Percentiles rank a stretch among this genome's conserved stretches.
phyloP scores from a whole-genome alignment of 2,888 invertebrate genomes.

The Nematopogon swammerdamellus region DNA sequence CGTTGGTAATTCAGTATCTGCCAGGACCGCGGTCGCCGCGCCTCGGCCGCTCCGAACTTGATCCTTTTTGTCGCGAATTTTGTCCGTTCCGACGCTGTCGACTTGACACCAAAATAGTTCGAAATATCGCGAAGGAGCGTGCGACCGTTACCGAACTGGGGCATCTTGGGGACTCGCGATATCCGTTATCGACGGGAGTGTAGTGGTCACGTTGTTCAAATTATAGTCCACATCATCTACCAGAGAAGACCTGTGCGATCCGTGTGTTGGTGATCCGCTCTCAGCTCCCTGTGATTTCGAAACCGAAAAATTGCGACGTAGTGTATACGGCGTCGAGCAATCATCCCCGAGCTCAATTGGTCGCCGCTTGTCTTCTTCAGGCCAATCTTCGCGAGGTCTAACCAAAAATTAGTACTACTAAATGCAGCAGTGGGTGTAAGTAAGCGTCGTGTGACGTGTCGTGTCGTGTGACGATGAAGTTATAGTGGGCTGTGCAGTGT shows the following conservation, averaged over 20 bases:
- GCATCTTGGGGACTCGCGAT: no score
- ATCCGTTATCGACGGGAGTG: not conserved
- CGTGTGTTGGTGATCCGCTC: no score
- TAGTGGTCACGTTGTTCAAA: not conserved
- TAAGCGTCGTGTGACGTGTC: slow-evolving; percentile 22
- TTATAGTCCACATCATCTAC: not conserved
- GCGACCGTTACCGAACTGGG: no score
- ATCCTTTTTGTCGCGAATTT: slow-evolving; percentile 14
- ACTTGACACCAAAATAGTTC: no score
- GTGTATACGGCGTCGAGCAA: slow-evolving; percentile 12
- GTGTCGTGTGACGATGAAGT: slow-evolving; percentile 9
- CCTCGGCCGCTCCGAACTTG: slow-evolving; percentile 8
- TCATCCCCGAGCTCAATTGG: no score
- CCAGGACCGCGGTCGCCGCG: slow-evolving; percentile 26
- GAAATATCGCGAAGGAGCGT: no score
- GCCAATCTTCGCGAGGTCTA: no score
- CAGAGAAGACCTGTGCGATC: no score
- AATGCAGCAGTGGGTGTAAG: slow-evolving; percentile 21
- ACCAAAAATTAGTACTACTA: slow-evolving; percentile 17
- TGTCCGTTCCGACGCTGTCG: slow-evolving; percentile 12
- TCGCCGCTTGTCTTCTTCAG: no score
- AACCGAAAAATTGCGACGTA: no score
- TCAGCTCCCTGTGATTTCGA: slow-evolving; percentile 20
- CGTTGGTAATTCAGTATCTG: slow-evolving; percentile 39
- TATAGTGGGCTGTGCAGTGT: not conserved